Conservation (phyloP, 1,140 invertebrate species). For the Portunus trituberculatus region DNA sequence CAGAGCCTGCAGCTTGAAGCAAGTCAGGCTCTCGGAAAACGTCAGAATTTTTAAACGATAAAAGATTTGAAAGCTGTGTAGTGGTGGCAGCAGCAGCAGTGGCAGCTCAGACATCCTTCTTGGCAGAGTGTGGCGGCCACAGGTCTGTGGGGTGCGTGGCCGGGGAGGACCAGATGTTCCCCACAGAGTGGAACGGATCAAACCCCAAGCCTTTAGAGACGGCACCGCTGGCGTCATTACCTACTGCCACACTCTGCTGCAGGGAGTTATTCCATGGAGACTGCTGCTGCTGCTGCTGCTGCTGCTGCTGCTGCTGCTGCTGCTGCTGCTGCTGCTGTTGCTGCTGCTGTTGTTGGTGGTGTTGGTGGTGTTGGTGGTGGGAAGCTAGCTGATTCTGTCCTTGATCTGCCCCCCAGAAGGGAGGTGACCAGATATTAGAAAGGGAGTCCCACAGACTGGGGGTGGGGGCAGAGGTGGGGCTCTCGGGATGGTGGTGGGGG, state of each 20-base stretch:
- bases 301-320: background rate
- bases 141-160: conserved; percentile 62
- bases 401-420: conserved; percentile 60
- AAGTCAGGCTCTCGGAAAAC: background rate
- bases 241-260: background rate
- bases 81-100: background rate
- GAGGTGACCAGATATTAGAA: conserved; percentile 65
- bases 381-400: background rate
- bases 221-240: conserved; percentile 64
- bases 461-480: conserved; percentile 38
- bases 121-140: conserved; percentile 59
- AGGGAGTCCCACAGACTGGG: conserved; percentile 67
- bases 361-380: background rate
- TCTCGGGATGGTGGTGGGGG: background rate
- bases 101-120: conserved; percentile 58
- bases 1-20: background rate
- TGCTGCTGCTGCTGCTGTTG: conserved; percentile 34
- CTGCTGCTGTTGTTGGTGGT: background rate
- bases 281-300: background rate
- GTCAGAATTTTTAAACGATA: conserved; percentile 26
- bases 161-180: conserved; percentile 65
- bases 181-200: conserved; percentile 62
- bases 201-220: conserved; percentile 70
- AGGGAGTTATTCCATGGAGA: conserved; percentile 45
- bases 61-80: conserved; percentile 28